Conservation (phyloP, 2,888 invertebrate species). For the Rhodophaea formosa region DNA sequence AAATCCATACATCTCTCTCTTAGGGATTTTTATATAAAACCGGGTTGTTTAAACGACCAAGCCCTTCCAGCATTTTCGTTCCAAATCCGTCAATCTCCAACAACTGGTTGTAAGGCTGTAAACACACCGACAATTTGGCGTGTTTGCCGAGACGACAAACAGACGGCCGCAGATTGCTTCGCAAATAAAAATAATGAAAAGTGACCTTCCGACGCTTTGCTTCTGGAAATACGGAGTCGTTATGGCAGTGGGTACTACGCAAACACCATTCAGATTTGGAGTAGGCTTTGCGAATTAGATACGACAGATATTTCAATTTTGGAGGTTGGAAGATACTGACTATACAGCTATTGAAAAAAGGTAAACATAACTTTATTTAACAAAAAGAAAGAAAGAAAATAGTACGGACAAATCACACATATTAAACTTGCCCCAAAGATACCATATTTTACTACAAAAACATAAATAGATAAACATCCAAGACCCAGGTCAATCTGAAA, state of each 20-base stretch:
- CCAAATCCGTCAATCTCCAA: constrained; percentile 4
- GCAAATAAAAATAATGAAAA: constrained; percentile 19
- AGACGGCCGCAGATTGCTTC: constrained; percentile 9
- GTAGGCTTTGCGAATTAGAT: neutral
- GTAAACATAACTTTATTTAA: too few relatives aligned
- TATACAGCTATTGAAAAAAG: too few relatives aligned
- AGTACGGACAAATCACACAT: too few relatives aligned
- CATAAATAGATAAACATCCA: too few relatives aligned
- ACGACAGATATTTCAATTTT: neutral
- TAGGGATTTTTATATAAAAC: too few relatives aligned
- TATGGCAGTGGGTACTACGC: neutral
- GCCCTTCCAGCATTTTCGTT: neutral
- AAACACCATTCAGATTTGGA: neutral
- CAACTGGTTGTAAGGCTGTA: constrained; percentile 9
- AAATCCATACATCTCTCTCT: too few relatives aligned
- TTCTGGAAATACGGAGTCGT: neutral
- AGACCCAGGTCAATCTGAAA: too few relatives aligned
- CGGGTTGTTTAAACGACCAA: too few relatives aligned
- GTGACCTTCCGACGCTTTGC: constrained; percentile 11
- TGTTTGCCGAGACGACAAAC: constrained; percentile 13
- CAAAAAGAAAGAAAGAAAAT: too few relatives aligned
- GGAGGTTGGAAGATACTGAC: neutral
- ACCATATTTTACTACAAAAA: too few relatives aligned
- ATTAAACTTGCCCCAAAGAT: too few relatives aligned
- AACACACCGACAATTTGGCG: constrained; percentile 7